Percentiles rank a stretch among this genome's conserved stretches.
These are phyloP conservation scores for Mimumesa dahlbomi DNA, from an alignment of 2,888 invertebrate genomes.

Conservation along the genomic window DNA sequence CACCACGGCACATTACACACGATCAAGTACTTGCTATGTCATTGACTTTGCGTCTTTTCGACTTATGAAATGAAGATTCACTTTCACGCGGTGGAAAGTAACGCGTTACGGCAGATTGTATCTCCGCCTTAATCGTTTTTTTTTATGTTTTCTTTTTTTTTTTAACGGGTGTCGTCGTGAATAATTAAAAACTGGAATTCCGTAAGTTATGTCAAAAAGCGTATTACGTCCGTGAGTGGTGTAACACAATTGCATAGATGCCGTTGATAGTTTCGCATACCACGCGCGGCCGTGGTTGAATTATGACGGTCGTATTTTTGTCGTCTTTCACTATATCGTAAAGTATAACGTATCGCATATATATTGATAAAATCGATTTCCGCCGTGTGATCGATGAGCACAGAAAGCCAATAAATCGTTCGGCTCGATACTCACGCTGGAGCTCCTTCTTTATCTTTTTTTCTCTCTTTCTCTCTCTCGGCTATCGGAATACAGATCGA, in stretches of 20 bases:
- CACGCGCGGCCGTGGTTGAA: no score
- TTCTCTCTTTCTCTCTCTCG: neutral
- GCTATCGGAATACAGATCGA: constrained; percentile 33
- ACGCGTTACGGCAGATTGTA: constrained; percentile 45
- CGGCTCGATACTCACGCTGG: constrained; percentile 7
- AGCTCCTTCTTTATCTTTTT: neutral
- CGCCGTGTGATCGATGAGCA: constrained; percentile 31
- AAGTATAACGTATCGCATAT: constrained; percentile 5
- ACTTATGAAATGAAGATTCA: constrained; percentile 49
- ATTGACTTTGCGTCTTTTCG: constrained; percentile 38
- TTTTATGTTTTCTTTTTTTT: no score
- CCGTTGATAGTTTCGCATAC: no score
- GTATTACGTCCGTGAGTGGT: constrained; percentile 9
- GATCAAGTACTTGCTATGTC: constrained; percentile 6
- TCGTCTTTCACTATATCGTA: constrained; percentile 6
- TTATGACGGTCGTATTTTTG: no score
- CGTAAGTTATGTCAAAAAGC: constrained; percentile 28
- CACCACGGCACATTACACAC: neutral
- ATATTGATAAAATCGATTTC: constrained; percentile 24
- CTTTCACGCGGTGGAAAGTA: constrained; percentile 60
- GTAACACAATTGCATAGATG: no score
- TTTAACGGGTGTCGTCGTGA: constrained; percentile 17
- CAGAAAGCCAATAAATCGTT: constrained; percentile 33
- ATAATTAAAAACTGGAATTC: constrained; percentile 41
- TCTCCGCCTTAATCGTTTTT: constrained; percentile 40